phyloP scores from a whole-genome alignment of 2,113 vertebrate genomes.

The Seriola aureovittata region DNA sequence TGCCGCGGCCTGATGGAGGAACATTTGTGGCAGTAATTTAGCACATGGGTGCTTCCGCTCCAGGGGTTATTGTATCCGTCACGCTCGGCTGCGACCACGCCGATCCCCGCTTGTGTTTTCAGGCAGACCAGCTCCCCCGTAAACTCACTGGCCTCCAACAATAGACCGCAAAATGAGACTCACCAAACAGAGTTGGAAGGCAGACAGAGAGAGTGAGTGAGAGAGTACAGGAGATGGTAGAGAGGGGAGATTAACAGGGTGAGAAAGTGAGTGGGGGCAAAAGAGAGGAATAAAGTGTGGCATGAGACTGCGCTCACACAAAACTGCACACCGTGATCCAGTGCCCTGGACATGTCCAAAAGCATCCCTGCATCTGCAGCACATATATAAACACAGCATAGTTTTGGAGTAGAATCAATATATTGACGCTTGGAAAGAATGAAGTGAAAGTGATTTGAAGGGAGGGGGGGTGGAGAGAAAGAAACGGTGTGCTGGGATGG shows the following conservation, averaged over 20 bases:
- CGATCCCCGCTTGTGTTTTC: slow-evolving; percentile 69
- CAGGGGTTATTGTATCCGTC: slow-evolving; percentile 81
- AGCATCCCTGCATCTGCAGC: not conserved
- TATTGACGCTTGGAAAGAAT: slow-evolving; percentile 6
- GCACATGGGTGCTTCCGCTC: slow-evolving; percentile 78
- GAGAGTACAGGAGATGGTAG: slow-evolving; percentile 20
- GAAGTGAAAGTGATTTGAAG: not conserved
- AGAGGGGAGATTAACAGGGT: slow-evolving; percentile 51
- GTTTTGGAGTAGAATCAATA: slow-evolving; percentile 7
- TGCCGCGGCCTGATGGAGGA: slow-evolving; percentile 59
- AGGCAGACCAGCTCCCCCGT: slow-evolving; percentile 47
- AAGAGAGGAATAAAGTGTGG: slow-evolving; percentile 23
- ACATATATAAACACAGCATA: slow-evolving; percentile 13
- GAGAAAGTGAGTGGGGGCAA: slow-evolving; percentile 35
- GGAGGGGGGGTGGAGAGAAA: not conserved
- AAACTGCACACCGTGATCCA: slow-evolving; percentile 1
- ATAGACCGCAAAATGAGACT: slow-evolving; percentile 64
- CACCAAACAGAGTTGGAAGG: slow-evolving; percentile 29
- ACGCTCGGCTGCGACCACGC: slow-evolving; percentile 63
- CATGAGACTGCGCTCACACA: not conserved
- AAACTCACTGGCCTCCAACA: slow-evolving; percentile 65
- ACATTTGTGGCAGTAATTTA: slow-evolving; percentile 82
- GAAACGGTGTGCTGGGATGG: slow-evolving; percentile 1
- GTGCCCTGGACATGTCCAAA: not conserved
- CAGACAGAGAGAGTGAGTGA: not conserved